These are phyloP conservation scores for Ditylenchus dipsaci DNA, from an alignment of 1,140 invertebrate genomes.

Conservation along the genomic window DNA sequence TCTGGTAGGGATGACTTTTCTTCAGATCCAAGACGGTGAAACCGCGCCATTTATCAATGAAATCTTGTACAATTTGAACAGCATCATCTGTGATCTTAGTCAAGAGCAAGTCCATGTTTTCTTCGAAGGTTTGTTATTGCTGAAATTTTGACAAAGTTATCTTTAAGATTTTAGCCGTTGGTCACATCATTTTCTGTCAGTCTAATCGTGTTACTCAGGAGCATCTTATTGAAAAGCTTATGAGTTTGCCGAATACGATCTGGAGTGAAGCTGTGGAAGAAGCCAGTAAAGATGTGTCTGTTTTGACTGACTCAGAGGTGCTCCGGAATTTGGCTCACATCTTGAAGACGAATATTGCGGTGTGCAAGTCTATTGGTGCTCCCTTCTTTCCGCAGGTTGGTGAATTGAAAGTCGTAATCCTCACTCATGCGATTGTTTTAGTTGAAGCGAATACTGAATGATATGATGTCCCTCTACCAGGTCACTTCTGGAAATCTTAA, in stretches of 20 bases:
- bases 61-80: conserved; percentile 88
- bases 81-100: conserved; percentile 96
- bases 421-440: conserved; percentile 50
- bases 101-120: conserved; percentile 99
- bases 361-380: conserved; percentile 92
- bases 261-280: conserved; percentile 98
- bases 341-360: conserved; percentile 95
- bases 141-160: too few species aligned
- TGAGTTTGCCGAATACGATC: conserved; percentile 93
- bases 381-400: conserved; percentile 80
- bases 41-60: conserved; percentile 96
- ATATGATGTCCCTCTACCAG: conserved; percentile 99
- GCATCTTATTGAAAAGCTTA: conserved; percentile 90
- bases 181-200: too few species aligned
- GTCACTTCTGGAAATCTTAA: conserved; percentile 97
- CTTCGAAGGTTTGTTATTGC: conserved; percentile 69
- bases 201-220: conserved; percentile 76
- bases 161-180: too few species aligned
- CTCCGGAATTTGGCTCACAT: conserved; percentile 96
- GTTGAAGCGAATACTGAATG: conserved; percentile 90
- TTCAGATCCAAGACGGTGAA: conserved; percentile 86
- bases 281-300: conserved; percentile 89
- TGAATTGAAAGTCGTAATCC: neutral
- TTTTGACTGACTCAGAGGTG: conserved; percentile 88
- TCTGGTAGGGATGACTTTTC: neutral